A percentile compares a stretch with the other conserved stretches of the same genome.
Evolutionary conservation across 2,113 vertebrate genomes (phyloP).

Genomic region (Zingel zingel): DNA sequence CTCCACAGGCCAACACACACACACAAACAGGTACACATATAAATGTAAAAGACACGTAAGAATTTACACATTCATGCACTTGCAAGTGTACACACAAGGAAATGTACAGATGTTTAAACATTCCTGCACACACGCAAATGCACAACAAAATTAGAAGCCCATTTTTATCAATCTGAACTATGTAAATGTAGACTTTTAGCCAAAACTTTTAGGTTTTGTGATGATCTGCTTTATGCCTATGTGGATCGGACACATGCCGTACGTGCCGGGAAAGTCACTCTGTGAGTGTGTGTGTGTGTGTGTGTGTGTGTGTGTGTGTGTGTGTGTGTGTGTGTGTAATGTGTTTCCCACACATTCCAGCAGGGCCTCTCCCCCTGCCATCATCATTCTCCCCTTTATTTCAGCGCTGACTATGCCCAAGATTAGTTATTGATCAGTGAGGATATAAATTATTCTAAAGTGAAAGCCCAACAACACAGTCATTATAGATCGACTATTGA

Average conservation of each 20-base stretch:
- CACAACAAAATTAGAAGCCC: background rate
- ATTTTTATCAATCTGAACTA: constrained; percentile 4
- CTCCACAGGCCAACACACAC: constrained; percentile 68
- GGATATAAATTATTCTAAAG: constrained; percentile 86
- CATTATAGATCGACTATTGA: constrained; percentile 83
- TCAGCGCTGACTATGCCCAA: constrained; percentile 81
- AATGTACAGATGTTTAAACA: background rate
- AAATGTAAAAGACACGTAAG: background rate
- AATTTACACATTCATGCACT: background rate
- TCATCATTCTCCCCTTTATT: constrained; percentile 87
- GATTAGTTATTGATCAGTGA: constrained; percentile 87
- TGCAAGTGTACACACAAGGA: background rate
- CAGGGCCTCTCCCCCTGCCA: constrained; percentile 49
- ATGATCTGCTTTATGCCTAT: constrained; percentile 9
- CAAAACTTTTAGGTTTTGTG: constrained; percentile 25
- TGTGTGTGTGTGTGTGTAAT: background rate
- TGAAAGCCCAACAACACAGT: constrained; percentile 83
- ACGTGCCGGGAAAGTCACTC: background rate
- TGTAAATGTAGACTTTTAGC: constrained; percentile 26
- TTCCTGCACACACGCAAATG: background rate
- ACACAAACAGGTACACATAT: background rate
- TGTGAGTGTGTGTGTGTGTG: background rate
- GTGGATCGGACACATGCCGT: background rate
- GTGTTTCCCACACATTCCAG: constrained; percentile 67
- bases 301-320: background rate